A percentile compares a stretch with the other conserved stretches of the same genome.
These are phyloP conservation scores for Empis livida DNA, from an alignment of 2,888 invertebrate genomes.

Conservation along the genomic window DNA sequence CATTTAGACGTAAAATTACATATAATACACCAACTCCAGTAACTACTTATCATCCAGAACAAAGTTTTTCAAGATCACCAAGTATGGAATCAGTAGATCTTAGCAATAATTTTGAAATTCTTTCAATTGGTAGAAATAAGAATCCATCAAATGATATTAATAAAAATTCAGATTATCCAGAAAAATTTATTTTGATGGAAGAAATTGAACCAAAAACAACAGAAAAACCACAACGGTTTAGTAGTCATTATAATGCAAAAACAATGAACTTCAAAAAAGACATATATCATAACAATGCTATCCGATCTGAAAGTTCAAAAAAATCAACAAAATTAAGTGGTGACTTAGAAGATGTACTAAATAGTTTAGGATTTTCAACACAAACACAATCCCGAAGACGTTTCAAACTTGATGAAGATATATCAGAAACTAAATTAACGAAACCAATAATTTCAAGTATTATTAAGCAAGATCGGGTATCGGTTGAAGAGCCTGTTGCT, in stretches of 20 bases:
- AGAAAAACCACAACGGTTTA: slow-evolving; percentile 24
- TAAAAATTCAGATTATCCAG: neutral
- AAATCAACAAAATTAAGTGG: slow-evolving; percentile 18
- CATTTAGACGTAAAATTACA: slow-evolving; percentile 22
- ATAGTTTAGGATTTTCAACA: slow-evolving; percentile 34
- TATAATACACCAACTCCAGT: slow-evolving; percentile 8
- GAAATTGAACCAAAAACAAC: neutral
- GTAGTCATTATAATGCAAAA: slow-evolving; percentile 37
- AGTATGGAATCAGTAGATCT: too few relatives aligned
- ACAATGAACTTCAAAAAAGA: slow-evolving; percentile 16
- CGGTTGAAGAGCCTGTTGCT: slow-evolving; percentile 9
- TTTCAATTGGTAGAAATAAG: too few relatives aligned
- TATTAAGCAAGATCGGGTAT: slow-evolving; percentile 11
- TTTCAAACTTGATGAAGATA: slow-evolving; percentile 23
- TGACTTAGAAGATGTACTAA: slow-evolving; percentile 34
- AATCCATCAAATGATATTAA: slow-evolving; percentile 13
- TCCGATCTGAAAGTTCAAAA: neutral
- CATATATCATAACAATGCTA: neutral
- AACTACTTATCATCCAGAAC: slow-evolving; percentile 16
- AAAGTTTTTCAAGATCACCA: neutral
- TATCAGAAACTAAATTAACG: slow-evolving; percentile 25
- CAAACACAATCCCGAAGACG: slow-evolving; percentile 19
- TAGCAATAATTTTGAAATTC: too few relatives aligned
- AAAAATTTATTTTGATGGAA: neutral
- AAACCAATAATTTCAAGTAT: slow-evolving; percentile 22